Base-by-base conservation (phyloP, 2,888 invertebrate species). In the Sarcophaga subvicina region DNA sequence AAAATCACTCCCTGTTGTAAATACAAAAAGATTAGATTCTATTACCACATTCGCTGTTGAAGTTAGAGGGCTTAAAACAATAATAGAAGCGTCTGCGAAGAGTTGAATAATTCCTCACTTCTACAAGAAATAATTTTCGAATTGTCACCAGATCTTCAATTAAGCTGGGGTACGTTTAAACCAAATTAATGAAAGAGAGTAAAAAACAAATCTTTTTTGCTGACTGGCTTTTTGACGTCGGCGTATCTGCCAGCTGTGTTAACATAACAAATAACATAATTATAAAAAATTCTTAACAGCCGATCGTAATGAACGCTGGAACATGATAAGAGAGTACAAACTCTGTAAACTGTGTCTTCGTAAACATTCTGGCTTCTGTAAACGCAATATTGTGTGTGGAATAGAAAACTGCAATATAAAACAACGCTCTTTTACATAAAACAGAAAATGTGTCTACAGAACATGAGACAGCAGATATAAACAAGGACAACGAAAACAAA, bases 171-270 rank as follows among this genome's bases (percentile, higher is more conserved):
- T 4, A 66, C 62, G 47, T 17, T 72, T 2, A 83, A 69, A 11
- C 73, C 10, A 71, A 64, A 10, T 60, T 83, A 4, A 25, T 20
- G 25, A 79, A 83, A 73, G 14, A 59, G 49, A 75, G 70, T 45
- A 73, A 64, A 49, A 77, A 37, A n/a, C 22, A 75, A 79, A 75
- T 73, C 14, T 73, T 25, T n/a, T 79, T 83, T 59, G 22, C 67
- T n/a, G 67, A 79, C 49, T 79, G 73, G 83, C 37, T 83, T 45
- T 83, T 47, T 70, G 60, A 79, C 20, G 14, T 79, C 45, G 80
- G 80, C 45, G 22, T 80, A 12, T 71, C 80, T 14, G 64, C 71
- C 10, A 71, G 72, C 71, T 54, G 49, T 17, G 54, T 70, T 12
- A 70, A 54, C 25, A 25, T 69, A 47, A 22, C 45, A 37, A 69